phyloP scores from a whole-genome alignment of 2,888 invertebrate species.

The Cosmia pyralina region DNA sequence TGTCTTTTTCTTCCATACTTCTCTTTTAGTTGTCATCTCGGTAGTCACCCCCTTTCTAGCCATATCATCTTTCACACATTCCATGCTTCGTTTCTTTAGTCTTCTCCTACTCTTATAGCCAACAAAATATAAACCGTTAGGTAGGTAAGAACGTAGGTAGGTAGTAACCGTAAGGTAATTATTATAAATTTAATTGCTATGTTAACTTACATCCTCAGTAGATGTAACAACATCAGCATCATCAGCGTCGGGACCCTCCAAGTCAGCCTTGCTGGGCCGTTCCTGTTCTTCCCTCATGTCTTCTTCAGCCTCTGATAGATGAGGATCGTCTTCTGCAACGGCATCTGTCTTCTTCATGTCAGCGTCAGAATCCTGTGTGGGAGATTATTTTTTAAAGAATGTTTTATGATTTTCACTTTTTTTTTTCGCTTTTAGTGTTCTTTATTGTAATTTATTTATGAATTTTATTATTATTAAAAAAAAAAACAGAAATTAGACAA shows the following conservation, averaged over 20 bases:
- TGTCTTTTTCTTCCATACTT: too few relatives aligned
- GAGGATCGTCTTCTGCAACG: constrained; percentile 91
- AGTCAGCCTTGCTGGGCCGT: constrained; percentile 78
- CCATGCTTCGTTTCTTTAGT: too few relatives aligned
- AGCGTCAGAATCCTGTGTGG: constrained; percentile 77
- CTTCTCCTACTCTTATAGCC: too few relatives aligned
- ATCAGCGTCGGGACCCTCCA: constrained; percentile 67
- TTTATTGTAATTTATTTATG: neutral
- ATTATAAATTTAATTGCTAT: neutral
- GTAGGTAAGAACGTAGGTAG: too few relatives aligned
- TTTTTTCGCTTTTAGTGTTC: neutral
- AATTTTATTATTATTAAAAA: neutral
- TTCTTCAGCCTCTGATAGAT: constrained; percentile 80
- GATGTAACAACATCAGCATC: constrained; percentile 46
- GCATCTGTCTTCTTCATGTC: constrained; percentile 94
- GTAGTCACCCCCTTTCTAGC: too few relatives aligned
- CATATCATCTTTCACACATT: too few relatives aligned
- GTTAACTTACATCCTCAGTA: constrained; percentile 51
- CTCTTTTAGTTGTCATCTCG: too few relatives aligned
- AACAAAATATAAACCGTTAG: neutral
- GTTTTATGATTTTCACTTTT: neutral
- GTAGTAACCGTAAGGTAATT: too few relatives aligned
- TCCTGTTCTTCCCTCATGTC: constrained; percentile 62
- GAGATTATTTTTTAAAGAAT: neutral
- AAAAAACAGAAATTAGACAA: too few relatives aligned